Base-by-base conservation (phyloP, 2,797 vertebrate species). In the Myotis vivesi region DNA sequence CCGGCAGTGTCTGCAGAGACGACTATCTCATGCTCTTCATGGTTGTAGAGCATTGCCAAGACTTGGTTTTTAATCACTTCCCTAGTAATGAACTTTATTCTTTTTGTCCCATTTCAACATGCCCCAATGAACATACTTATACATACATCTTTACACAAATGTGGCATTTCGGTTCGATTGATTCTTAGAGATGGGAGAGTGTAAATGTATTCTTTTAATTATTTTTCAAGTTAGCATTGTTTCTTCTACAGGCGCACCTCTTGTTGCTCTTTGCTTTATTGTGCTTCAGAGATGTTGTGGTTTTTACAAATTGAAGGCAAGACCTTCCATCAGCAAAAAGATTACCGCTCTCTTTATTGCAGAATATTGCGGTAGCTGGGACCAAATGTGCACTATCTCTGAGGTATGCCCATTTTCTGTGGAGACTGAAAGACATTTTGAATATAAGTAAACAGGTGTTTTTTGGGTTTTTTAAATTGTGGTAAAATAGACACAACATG, bases 391-490 rank as follows among this genome's bases (percentile, higher is more conserved):
- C 49, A 36, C 2, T 77, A 15, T 25, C 59, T 46, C 59, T 0
- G 8, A 66, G 41, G 41, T 23, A 33, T 49, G 20, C 59, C 80
- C 66, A 7, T 83, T 36, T 66, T 81, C 20, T 82, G 1, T 22
- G 62, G 44, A 72, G 36, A 30, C 68, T 55, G 77, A 66, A 82
- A 71, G 86, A 66, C 25, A 46, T 80, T 85, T 80, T 59, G 46
- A 66, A 66, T 72, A 49, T 79, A 81, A 86, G 23, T 36, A 73
- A 82, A 38, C 20, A 80, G 5, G 15, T 66, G 15, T 33, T 68
- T 68, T 19, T 68, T 33, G 30, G 2, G 2, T 44, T 10, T 44
- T 87, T 84, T 11, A 1, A 12, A 36, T 23, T 55, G 11, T 66
- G 46, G n/a, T 73, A 51, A 75, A 49, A 59, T 68, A 49, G 23